These are phyloP conservation scores for Pampusana beccarii DNA, from an alignment of 2,113 vertebrate genomes.

Conservation along the genomic window DNA sequence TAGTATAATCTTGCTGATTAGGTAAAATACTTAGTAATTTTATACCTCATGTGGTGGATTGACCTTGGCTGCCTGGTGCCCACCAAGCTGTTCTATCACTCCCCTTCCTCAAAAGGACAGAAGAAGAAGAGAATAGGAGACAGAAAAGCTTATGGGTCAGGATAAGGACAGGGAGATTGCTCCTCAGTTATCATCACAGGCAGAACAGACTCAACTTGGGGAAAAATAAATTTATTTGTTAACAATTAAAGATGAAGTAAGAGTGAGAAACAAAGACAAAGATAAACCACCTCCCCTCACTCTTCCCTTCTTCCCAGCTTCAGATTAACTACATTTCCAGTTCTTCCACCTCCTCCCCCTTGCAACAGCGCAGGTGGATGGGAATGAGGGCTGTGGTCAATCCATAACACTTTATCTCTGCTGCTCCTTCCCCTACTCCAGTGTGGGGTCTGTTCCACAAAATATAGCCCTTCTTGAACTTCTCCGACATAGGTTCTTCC, in stretches of 20 bases:
- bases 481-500: not conserved
- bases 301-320: not conserved
- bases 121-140: not conserved
- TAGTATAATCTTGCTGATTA: not conserved
- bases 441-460: rapidly evolving
- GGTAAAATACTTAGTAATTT: not conserved
- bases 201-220: not conserved
- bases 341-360: not conserved
- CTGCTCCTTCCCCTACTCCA: not conserved
- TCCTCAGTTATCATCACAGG: not conserved
- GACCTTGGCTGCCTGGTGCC: not conserved
- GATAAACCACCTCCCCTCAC: not conserved
- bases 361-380: rapidly evolving
- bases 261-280: not conserved
- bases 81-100: not conserved
- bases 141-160: not conserved
- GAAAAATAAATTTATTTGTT: not conserved
- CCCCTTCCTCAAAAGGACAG: not conserved
- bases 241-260: not conserved
- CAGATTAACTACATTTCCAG: not conserved
- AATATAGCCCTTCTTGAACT: not conserved
- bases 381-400: not conserved
- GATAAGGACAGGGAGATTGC: not conserved
- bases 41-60: not conserved
- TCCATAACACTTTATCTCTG: not conserved